Evolutionary conservation across 2,797 vertebrate genomes (phyloP), one percentile per base, ranked within the genome.

Genomic region (Acanthurus tractus): DNA sequence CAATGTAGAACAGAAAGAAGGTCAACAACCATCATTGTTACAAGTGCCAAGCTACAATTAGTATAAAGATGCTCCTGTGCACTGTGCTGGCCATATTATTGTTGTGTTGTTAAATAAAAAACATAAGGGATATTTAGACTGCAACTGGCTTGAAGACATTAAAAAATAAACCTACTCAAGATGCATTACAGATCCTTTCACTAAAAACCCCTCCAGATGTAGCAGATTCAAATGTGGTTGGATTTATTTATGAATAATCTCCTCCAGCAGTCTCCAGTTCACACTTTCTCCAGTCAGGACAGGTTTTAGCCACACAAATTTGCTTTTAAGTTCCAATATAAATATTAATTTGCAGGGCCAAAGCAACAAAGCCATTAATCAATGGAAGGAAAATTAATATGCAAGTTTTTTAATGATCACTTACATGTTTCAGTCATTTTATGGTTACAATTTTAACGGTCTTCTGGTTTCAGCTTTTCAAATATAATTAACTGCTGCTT

Each of bases 1-100:
- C 36, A 56, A 9, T 53, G 23, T 17, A 46, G 56, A 77, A 23
- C 40, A 49, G n/a, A 61, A 34, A 77, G 20, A 72, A 50, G 44
- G 6, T 38, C 38, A 0, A 66, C 68, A 52, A 14, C 64, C 3
- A 34, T 14, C 6, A 6, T 18, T 14, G n/a, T 38, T 42, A 25
- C 44, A 22, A 1, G 1, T n/a, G 42, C 5, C 25, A 25, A 71
- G 6, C 4, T n/a, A 25, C 11, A 23, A 40, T 40, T 3, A 40
- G 42, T 25, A 12, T 48, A 2, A 22, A 70, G 22, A 36, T 34
- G 7, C 42, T 42, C 20, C n/a, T 17, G 22, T 15, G 9, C 69
- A 22, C 18, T 40, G 8, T 40, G 38, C 11, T 0, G 38, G 38
- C 8, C 38, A 40, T 40, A 12, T 12, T 40, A 12, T 12, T 40